Base-by-base conservation (phyloP, 1,140 invertebrate species). In the Bombus picipes region DNA sequence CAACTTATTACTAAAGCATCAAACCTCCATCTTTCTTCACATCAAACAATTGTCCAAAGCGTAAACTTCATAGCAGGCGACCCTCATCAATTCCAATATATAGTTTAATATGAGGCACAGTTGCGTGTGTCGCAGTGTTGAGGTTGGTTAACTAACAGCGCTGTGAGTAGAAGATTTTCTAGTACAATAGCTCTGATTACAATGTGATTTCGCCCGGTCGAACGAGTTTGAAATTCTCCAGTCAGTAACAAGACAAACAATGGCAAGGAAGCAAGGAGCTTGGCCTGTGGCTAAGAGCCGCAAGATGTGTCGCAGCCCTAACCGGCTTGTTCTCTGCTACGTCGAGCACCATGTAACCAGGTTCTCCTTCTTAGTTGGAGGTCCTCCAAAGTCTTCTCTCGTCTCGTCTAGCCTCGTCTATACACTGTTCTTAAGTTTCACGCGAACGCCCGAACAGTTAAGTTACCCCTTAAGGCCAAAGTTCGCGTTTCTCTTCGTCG, bases 381-480 rank as follows among this genome's bases (percentile, higher is more conserved):
- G 79, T 83, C 79, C 79, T 81, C 83, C 81, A 89, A 89, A 89
- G 88, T 89, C 85, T 53, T 53, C 80, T 59, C 34, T 15, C 32
- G 34, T 74, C 39, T 66, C 66, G 68, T 37, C 78, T 82, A 32
- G 53, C 80, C 25, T 70, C 43, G 43, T 43, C 88, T 82, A 89
- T 82, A 90, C 59, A 66, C 71, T 59, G 89, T 81, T 87, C 87
- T 90, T 83, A 88, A 90, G 89, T 90, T 90, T 88, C 75, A 59
- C 75, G 76, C 86, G 80, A 87, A 83, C 88, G 87, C 77, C 89
- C 86, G 84, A 83, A 84, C 88, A 90, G 88, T 87, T 84, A 75
- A 85, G 72, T 90, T 80, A 83, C 78, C 71, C 43, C 81, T 79
- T 68, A 79, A 80, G 81, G 82, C 82, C 71, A 71, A 80, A 90